Percentiles rank a stretch among this genome's conserved stretches.
These are phyloP conservation scores for Pleuronectes platessa DNA, from an alignment of 2,113 vertebrate species.

Conservation along the genomic window DNA sequence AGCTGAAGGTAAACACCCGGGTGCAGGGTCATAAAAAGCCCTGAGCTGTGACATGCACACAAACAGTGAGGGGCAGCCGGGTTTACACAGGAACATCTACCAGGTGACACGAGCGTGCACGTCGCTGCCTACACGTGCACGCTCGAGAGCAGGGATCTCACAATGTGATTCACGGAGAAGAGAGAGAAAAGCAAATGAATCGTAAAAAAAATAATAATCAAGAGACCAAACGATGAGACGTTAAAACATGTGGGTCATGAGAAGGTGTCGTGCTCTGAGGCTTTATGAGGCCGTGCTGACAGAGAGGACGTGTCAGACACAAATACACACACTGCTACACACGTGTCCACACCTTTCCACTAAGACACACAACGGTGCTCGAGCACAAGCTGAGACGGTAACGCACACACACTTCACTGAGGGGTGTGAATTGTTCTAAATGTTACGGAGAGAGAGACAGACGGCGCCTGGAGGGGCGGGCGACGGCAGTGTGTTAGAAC, in stretches of 20 bases:
- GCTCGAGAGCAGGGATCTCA: too few relatives aligned
- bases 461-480: constrained; percentile 17
- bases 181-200: background rate
- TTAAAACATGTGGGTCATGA: background rate
- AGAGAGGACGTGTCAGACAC: constrained; percentile 53
- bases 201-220: background rate
- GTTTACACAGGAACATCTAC: constrained; percentile 34
- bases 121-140: background rate
- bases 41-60: too few relatives aligned
- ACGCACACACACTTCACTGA: background rate
- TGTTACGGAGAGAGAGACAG: constrained; percentile 28
- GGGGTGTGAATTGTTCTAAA: constrained; percentile 53
- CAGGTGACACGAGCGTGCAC: constrained; percentile 30
- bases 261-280: constrained; percentile 13
- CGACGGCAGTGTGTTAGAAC: constrained; percentile 15
- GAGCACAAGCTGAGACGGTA: background rate
- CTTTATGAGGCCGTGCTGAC: constrained; percentile 18
- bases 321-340: constrained; percentile 12
- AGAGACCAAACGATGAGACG: background rate
- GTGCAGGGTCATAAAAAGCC: too few relatives aligned
- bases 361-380: background rate
- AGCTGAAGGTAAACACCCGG: too few relatives aligned
- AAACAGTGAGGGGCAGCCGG: too few relatives aligned
- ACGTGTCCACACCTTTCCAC: background rate
- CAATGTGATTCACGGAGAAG: too few relatives aligned